A percentile compares a stretch with the other conserved stretches of the same genome.
phyloP scores from a whole-genome alignment of 2,888 invertebrate genomes.

The Melikaiella ostensackeni region DNA sequence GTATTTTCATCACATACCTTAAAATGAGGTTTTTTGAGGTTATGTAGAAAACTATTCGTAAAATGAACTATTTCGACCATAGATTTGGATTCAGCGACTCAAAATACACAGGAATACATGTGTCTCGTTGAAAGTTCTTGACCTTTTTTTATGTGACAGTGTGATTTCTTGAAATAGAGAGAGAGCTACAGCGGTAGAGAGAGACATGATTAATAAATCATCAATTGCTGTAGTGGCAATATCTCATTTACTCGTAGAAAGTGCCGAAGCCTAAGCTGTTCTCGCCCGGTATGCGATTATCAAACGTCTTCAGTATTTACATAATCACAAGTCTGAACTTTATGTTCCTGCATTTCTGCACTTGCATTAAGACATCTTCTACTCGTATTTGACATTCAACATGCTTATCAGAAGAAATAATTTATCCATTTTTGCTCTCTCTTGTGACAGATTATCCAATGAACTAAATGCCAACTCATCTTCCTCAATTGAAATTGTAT shows the following conservation, averaged over 20 bases:
- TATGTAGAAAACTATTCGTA: no score
- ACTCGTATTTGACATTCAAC: background rate
- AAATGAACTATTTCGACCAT: no score
- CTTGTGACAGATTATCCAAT: background rate
- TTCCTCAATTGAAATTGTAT: background rate
- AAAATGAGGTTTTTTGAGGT: no score
- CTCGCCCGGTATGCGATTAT: background rate
- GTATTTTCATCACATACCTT: no score
- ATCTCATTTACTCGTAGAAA: constrained; percentile 1
- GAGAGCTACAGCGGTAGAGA: no score
- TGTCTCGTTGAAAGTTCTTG: no score
- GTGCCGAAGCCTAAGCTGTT: background rate
- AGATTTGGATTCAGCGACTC: no score
- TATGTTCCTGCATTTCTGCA: background rate
- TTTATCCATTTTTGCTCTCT: background rate
- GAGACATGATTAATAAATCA: background rate
- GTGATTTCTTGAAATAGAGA: background rate
- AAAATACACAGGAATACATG: no score
- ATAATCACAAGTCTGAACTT: constrained; percentile 27
- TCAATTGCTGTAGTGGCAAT: background rate
- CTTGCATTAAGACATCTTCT: background rate
- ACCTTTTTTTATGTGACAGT: no score
- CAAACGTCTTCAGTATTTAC: background rate
- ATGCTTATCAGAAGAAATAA: background rate
- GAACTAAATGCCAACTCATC: background rate